Percentiles rank a stretch among this genome's conserved stretches.
Conservation (phyloP, 1,140 invertebrate genomes). For the Aporrectodea caliginosa region DNA sequence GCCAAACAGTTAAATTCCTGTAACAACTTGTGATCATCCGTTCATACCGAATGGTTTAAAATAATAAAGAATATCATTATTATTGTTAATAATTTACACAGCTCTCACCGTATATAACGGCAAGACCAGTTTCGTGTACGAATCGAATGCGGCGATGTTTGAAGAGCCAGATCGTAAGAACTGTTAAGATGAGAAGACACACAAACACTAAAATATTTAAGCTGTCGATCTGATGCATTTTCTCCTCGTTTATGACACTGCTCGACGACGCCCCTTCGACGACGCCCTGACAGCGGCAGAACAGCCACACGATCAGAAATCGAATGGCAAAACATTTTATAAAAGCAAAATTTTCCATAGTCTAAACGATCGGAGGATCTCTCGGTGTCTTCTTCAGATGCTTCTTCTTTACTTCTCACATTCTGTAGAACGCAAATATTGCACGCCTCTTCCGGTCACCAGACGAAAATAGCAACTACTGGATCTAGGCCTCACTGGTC, state of each 20-base stretch:
- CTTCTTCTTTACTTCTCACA: too few relatives aligned
- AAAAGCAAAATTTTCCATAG: background rate
- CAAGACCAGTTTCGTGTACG: slow-evolving; percentile 94
- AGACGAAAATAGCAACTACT: too few relatives aligned
- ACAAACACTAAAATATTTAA: slow-evolving; percentile 89
- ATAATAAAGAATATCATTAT: too few relatives aligned
- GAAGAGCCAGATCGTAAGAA: slow-evolving; percentile 97
- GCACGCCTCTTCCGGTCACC: background rate
- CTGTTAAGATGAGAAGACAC: slow-evolving; percentile 81
- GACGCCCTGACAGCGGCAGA: background rate
- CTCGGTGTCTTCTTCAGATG: too few relatives aligned
- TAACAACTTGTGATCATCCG: too few relatives aligned
- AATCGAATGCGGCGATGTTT: slow-evolving; percentile 91
- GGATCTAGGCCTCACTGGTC: too few relatives aligned
- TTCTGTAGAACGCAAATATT: too few relatives aligned
- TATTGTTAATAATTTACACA: slow-evolving; percentile 7
- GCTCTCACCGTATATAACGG: slow-evolving; percentile 86
- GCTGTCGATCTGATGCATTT: slow-evolving; percentile 68
- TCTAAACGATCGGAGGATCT: background rate
- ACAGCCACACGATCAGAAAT: background rate
- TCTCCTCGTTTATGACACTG: slow-evolving; percentile 36
- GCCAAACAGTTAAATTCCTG: too few relatives aligned
- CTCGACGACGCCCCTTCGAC: background rate
- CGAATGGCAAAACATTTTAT: background rate
- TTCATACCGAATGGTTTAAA: too few relatives aligned